Conservation (phyloP, 2,113 vertebrate genomes). For the Alaudala cheleensis region DNA sequence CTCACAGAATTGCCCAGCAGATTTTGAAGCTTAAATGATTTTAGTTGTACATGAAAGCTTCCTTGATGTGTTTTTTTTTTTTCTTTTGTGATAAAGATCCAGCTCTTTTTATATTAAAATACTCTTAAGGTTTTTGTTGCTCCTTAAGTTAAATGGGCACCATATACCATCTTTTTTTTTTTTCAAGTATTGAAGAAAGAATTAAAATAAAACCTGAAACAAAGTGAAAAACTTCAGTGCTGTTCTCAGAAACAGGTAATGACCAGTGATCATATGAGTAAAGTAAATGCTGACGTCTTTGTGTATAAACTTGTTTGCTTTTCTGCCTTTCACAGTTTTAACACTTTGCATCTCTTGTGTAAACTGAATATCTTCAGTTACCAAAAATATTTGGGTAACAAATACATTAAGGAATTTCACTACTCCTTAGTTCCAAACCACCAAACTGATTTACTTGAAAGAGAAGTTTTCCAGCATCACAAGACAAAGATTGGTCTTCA, state of each 20-base stretch:
- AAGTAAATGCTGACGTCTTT: not conserved
- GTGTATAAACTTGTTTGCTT: not conserved
- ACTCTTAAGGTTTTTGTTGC: not conserved
- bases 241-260: not conserved
- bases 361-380: not conserved
- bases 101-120: conserved; percentile 25
- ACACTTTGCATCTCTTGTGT: not conserved
- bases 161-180: not conserved
- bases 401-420: not conserved
- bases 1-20: not conserved
- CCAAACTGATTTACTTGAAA: not conserved
- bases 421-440: not conserved
- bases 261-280: not conserved
- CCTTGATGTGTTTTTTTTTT: not conserved
- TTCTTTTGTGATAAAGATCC: not conserved
- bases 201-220: not conserved
- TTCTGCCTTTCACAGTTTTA: not conserved
- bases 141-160: not conserved
- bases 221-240: not conserved
- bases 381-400: not conserved
- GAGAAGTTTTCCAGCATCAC: not conserved
- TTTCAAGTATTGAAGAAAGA: not conserved
- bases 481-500: not conserved
- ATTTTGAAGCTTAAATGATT: conserved; percentile 26
- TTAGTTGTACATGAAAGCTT: not conserved